Evolutionary conservation across 2,888 invertebrate genomes (phyloP).

Genomic region (Pseudococcus longispinus): DNA sequence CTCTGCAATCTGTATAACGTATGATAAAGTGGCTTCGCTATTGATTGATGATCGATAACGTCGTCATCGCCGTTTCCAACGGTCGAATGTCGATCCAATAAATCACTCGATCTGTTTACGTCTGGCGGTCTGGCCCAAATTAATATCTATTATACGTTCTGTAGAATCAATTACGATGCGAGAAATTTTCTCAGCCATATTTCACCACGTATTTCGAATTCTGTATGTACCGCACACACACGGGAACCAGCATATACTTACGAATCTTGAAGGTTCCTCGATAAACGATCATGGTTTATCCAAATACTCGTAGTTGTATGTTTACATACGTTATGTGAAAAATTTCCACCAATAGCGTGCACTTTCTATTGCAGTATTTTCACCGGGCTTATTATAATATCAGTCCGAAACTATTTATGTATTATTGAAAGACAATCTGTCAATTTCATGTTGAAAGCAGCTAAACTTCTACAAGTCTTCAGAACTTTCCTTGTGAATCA

Average conservation of each 20-base stretch:
- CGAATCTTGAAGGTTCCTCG: not conserved
- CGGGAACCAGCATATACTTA: not conserved
- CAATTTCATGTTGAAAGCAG: too few species aligned
- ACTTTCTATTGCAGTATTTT: too few species aligned
- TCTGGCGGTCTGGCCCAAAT: not conserved
- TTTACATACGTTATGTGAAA: too few species aligned
- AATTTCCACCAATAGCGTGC: too few species aligned
- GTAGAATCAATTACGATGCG: not conserved
- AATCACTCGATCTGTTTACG: constrained; percentile 3
- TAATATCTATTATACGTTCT: not conserved
- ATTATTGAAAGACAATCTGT: too few species aligned
- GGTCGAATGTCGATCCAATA: not conserved
- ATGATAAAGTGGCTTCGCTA: not conserved
- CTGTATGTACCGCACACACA: not conserved
- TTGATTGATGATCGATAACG: constrained; percentile 16
- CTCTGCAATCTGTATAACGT: not conserved
- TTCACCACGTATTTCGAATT: not conserved
- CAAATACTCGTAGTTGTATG: too few species aligned
- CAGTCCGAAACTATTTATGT: too few species aligned
- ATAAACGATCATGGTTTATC: too few species aligned
- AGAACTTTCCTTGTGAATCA: too few species aligned
- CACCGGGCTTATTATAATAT: too few species aligned
- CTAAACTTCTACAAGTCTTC: too few species aligned
- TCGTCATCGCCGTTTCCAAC: not conserved
- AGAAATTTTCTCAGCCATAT: not conserved